These are phyloP conservation scores for Anoplius nigerrimus DNA, from an alignment of 2,888 invertebrate species.

Conservation along the genomic window DNA sequence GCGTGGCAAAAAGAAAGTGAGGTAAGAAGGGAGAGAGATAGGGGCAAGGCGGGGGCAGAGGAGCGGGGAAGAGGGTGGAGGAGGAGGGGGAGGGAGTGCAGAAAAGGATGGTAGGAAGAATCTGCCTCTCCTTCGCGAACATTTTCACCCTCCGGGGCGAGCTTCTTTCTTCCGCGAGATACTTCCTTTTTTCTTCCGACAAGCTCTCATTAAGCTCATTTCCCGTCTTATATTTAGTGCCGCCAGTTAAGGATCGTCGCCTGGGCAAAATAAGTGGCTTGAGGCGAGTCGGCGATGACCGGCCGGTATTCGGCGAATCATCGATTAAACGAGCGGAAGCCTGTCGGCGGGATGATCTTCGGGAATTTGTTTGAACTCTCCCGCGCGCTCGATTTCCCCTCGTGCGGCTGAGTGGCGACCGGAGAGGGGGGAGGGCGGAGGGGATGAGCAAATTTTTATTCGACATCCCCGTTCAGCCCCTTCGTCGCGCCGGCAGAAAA, in stretches of 20 bases:
- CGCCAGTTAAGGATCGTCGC: slow-evolving; percentile 35
- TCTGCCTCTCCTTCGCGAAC: slow-evolving; percentile 53
- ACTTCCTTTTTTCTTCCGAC: slow-evolving; percentile 52
- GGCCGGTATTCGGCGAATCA: background rate
- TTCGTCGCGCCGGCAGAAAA: no score
- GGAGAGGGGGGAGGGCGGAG: no score
- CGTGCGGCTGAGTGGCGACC: no score
- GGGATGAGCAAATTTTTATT: no score
- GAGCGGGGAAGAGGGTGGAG: slow-evolving; percentile 32
- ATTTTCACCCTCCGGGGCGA: slow-evolving; percentile 55
- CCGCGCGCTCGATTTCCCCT: background rate
- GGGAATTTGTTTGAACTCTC: background rate
- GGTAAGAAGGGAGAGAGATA: slow-evolving; percentile 15
- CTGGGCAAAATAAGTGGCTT: background rate
- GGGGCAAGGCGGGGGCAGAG: slow-evolving; percentile 27
- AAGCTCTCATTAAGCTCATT: slow-evolving; percentile 67
- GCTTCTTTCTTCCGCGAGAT: slow-evolving; percentile 50
- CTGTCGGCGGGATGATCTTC: background rate
- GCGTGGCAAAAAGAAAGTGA: background rate
- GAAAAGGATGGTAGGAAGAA: slow-evolving; percentile 48
- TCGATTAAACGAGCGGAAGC: background rate
- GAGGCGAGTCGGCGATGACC: background rate
- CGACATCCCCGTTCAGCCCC: no score
- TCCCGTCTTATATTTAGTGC: slow-evolving; percentile 62
- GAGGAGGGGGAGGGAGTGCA: slow-evolving; percentile 30